Evolutionary conservation across 2,113 vertebrate genomes (phyloP).

Genomic region (Isurus oxyrinchus): DNA sequence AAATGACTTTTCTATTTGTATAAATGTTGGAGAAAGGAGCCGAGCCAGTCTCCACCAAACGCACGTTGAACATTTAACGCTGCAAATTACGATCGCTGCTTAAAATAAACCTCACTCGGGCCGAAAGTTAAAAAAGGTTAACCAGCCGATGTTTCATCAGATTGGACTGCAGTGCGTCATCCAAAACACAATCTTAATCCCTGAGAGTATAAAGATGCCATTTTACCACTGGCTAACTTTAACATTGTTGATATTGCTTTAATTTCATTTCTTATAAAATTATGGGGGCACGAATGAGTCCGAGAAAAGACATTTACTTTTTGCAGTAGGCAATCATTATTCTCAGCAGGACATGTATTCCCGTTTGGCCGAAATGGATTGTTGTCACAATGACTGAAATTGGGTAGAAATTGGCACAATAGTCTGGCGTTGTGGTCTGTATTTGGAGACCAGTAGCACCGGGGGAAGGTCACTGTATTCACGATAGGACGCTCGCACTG

Average conservation of each 20-base stretch:
- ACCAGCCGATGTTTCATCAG: slow-evolving; percentile 45
- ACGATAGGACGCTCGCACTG: not conserved
- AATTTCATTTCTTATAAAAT: not conserved
- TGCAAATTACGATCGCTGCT: slow-evolving; percentile 28
- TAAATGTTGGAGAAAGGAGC: not conserved
- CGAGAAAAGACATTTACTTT: not conserved
- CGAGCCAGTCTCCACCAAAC: too few relatives aligned
- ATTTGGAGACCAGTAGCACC: not conserved
- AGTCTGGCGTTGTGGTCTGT: not conserved
- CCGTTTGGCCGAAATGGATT: not conserved
- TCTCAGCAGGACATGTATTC: not conserved
- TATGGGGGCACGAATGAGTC: not conserved
- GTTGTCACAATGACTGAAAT: not conserved
- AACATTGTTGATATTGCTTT: not conserved
- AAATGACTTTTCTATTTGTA: not conserved
- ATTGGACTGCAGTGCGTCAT: slow-evolving; percentile 74
- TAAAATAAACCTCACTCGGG: slow-evolving; percentile 56
- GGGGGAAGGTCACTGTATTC: not conserved
- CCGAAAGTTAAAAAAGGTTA: slow-evolving; percentile 51
- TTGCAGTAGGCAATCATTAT: not conserved
- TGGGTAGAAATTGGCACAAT: too few relatives aligned
- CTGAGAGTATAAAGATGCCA: slow-evolving; percentile 1
- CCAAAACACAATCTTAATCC: slow-evolving; percentile 42
- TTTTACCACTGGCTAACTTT: not conserved
- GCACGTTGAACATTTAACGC: not conserved